Base-by-base conservation (phyloP, 2,797 vertebrate genomes). In the Gallirallus australis region DNA sequence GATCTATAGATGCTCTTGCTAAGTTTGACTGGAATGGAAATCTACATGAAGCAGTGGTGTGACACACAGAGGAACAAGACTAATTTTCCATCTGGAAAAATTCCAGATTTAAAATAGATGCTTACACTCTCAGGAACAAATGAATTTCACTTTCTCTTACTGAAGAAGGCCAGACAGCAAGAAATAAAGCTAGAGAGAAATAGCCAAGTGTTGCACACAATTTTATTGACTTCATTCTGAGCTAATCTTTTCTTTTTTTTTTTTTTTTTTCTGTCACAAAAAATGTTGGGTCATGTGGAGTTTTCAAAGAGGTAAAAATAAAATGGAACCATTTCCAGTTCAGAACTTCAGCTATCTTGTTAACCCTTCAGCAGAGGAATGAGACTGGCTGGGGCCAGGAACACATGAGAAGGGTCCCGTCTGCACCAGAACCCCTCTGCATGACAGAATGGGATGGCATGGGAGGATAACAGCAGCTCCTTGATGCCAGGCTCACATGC, bases 231-330 rank as follows among this genome's bases (percentile, higher is more conserved):
- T 93, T 86, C 9, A 27, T 90, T 91, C 92, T 82, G 39, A 82
- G 23, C 40, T 17, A 21, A 27, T 37, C 11, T 37, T 37, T 37
- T 84, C 16, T 18, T 72, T 83, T 37, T 70, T 23, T 79, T 78
- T 53, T 86, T 48, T 48, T 52, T 47, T 24, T 52, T 52, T 57
- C 47, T 63, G 10, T 80, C 70, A 60, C 35, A 64, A 80, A 66
- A 82, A 12, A 5, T 48, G 9, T 63, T 68, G 42, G 35, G 28
- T 76, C 54, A 37, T 25, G 12, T 39, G 57, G 37, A 64, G 79
- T 83, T 89, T 89, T 77, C 64, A 72, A 78, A 79, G n/a, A 70
- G 15, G 12, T 72, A 72, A 91, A 89, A 92, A 47, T 31, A 76
- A 95, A 66, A 60, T 15, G 3, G 52, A 75, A 45, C 12, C 2